These are phyloP conservation scores for Halocaridina rubra DNA, from an alignment of 2,888 invertebrate genomes.

Conservation along the genomic window DNA sequence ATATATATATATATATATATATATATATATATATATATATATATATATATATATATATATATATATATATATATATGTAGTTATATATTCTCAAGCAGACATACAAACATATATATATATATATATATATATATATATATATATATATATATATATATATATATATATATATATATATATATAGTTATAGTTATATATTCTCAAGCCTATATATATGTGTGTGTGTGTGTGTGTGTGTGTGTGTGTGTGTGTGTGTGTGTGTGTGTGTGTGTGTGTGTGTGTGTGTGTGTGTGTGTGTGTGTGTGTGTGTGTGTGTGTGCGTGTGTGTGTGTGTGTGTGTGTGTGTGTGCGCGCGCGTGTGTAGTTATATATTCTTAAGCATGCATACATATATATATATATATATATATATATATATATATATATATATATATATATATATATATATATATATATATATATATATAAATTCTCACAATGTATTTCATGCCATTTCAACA, in stretches of 20 bases:
- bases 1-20: slow-evolving; percentile 8
- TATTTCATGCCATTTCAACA: too few species aligned
- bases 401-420: neutral
- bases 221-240: neutral
- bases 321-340: neutral
- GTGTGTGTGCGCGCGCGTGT: neutral
- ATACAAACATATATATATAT: neutral
- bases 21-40: slow-evolving; percentile 8
- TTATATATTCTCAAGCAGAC: neutral
- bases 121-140: slow-evolving; percentile 8
- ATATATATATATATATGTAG: slow-evolving; percentile 6
- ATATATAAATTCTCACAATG: neutral
- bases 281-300: neutral
- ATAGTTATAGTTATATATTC: neutral
- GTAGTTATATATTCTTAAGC: neutral
- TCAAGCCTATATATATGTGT: neutral
- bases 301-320: neutral
- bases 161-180: neutral
- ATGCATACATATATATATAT: neutral
- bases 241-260: too few species aligned
- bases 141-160: slow-evolving; percentile 1
- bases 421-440: neutral
- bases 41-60: neutral
- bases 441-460: neutral
- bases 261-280: too few species aligned